phyloP scores from a whole-genome alignment of 2,797 vertebrate genomes.

The Synaphobranchus kaupii region DNA sequence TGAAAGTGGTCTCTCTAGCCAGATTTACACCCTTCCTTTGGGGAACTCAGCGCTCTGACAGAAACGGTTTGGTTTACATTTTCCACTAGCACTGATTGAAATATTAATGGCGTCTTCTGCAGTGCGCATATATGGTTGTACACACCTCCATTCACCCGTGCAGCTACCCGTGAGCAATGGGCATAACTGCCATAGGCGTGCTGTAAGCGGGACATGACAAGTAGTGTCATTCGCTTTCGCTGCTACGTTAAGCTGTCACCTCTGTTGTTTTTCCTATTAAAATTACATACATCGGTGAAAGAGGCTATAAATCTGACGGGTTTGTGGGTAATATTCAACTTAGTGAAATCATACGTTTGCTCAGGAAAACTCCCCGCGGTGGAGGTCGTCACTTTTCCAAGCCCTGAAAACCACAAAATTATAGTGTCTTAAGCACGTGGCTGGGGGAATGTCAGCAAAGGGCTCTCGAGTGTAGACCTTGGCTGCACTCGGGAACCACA shows the following conservation, averaged over 20 bases:
- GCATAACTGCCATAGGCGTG: not conserved
- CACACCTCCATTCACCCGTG: not conserved
- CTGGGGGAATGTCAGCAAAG: slow-evolving; percentile 63
- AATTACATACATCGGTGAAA: not conserved
- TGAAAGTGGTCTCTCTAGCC: slow-evolving; percentile 38
- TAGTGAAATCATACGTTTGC: slow-evolving; percentile 12
- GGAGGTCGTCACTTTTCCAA: slow-evolving; percentile 54
- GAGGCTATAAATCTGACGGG: not conserved
- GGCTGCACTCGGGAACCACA: slow-evolving; percentile 68
- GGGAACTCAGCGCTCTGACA: not conserved
- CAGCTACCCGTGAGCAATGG: not conserved
- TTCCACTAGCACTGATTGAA: slow-evolving; percentile 37
- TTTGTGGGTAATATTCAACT: slow-evolving; percentile 1
- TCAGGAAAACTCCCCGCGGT: slow-evolving; percentile 62
- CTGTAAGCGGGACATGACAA: not conserved
- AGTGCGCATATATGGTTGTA: not conserved
- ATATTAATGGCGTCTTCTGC: not conserved
- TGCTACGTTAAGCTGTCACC: not conserved
- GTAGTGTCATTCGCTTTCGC: not conserved
- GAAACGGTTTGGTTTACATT: slow-evolving; percentile 42
- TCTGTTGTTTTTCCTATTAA: not conserved
- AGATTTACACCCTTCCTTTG: not conserved
- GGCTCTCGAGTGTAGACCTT: slow-evolving; percentile 71
- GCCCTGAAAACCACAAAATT: slow-evolving; percentile 67
- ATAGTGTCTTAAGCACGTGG: slow-evolving; percentile 72